Evolutionary conservation across 2,797 vertebrate genomes (phyloP), one percentile per base, ranked within the genome.

Genomic region (Ctenopoma multispine): DNA sequence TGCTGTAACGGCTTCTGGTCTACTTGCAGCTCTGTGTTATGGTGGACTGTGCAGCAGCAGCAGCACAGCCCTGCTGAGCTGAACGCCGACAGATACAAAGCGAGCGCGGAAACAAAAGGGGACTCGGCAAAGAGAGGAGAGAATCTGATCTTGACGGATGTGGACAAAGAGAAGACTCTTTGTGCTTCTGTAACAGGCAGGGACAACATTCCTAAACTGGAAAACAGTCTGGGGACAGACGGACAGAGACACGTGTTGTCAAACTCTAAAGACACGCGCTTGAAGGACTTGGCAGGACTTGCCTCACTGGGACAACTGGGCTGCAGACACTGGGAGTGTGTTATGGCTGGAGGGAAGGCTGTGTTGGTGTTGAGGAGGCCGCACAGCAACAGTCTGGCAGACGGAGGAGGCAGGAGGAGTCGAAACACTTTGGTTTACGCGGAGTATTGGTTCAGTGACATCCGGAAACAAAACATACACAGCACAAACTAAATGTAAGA

Each of bases 11-110:
- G 93, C 94, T 95, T 96, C 90, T 97, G 95, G 91, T 98, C 96
- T 96, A 92, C 95, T 98, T 98, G 96, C 96, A 98, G 97, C 96
- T 96, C 96, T 93, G 59, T 95, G 95, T 85, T 97, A 95, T 82
- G 92, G 96, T 73, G 86, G 90, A 80, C 94, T 97, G 93, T 96
- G 96, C 93, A 93, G 80, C 86, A 90, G 94, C 90, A 93, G 63
- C 90, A 94, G 95, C 81, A 93, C 95, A 87, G 92, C 94, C 90
- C 94, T 97, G 94, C 95, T 97, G 93, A 97, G 96, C 95, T 97
- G 96, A 97, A 60, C 23, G 57, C 60, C 54, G 24, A 68, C 65
- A 85, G 87, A 87, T 76, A 72, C 67, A 65, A 81, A 82, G 29
- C 7, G 4, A 78, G 68, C 40, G 9, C 24, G 56, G 47, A 72